Base-by-base conservation (phyloP, 2,888 invertebrate genomes). In the Cenopis cana region DNA sequence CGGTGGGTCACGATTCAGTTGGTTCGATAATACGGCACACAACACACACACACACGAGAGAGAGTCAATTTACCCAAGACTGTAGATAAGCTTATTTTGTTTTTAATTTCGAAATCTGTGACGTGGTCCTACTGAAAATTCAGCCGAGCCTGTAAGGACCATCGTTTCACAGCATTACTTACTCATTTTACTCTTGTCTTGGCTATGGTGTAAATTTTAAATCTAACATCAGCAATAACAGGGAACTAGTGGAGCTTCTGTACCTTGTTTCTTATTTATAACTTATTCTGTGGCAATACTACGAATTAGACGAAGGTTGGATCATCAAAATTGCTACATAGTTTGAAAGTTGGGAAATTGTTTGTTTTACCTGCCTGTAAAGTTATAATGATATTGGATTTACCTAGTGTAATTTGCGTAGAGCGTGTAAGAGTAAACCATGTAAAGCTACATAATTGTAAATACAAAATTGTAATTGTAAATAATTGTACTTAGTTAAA, bases 301-400 rank as follows among this genome's bases (percentile, higher is more conserved):
- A 41, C 24, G 5, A 38, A 59, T 59, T 55, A 12, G 14, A n/a
- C 29, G 2, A 29, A 55, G 54, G 54, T 55, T 14, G 12, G 29
- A 12, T 55, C 54, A 55, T 55, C 33, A 41, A 52, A 38, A 18
- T 38, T 33, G 29, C 20, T 54, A 36, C 36, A 54, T 38, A 36
- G 33, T 64, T 64, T 36, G 3, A 46, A 49, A 62, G 36, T 50
- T 36, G 52, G 46, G 46, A 41, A 56, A 41, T 36, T 59, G 67
- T 68, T 68, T 67, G 18, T 41, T 46, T 8, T 46, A 55, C 29
- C 29, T 8, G 24, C 12, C 24, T 14, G 14, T 24, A 54, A 24
- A 54, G 14, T 54, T 54, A 18, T 29, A 54, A 54, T 54, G 55
- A 55, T 24, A 55, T 55, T n/a, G 29, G 55, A 55, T 54, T 54